Conservation (phyloP, 2,797 vertebrate genomes). For the Gallirallus australis region DNA sequence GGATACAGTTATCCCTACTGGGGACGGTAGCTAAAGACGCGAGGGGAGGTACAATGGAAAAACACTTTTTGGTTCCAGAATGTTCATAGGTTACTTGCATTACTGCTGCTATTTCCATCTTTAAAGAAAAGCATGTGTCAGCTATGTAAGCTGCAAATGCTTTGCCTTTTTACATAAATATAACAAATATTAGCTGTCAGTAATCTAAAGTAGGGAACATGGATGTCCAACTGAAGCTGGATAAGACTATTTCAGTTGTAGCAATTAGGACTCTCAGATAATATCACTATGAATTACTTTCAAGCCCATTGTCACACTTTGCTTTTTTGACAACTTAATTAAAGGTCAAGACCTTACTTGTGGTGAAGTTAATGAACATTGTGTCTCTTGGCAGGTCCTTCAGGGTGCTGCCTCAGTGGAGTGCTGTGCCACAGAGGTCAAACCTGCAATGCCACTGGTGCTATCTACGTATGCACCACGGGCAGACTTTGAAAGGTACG, state of each 20-base stretch:
- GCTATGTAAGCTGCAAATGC: background rate
- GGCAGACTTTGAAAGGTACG: background rate
- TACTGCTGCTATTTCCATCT: background rate
- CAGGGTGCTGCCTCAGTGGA: background rate
- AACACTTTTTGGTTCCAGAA: background rate
- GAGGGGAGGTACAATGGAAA: background rate
- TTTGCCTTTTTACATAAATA: background rate
- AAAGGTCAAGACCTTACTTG: slow-evolving; percentile 17
- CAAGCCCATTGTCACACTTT: background rate
- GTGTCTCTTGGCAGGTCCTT: background rate
- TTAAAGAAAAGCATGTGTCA: background rate
- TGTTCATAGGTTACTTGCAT: background rate
- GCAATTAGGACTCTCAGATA: slow-evolving; percentile 29
- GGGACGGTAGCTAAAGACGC: background rate
- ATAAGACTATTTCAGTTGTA: background rate
- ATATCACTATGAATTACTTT: background rate
- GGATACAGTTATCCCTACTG: background rate
- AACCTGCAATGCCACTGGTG: background rate
- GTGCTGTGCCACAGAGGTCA: background rate
- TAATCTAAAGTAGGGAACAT: background rate
- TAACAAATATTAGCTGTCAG: background rate
- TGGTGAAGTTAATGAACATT: slow-evolving; percentile 21
- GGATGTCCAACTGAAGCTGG: background rate
- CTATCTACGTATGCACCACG: accelerated
- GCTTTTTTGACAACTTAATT: slow-evolving; percentile 40